phyloP scores from a whole-genome alignment of 2,888 invertebrate genomes.

The Chesias legatella region DNA sequence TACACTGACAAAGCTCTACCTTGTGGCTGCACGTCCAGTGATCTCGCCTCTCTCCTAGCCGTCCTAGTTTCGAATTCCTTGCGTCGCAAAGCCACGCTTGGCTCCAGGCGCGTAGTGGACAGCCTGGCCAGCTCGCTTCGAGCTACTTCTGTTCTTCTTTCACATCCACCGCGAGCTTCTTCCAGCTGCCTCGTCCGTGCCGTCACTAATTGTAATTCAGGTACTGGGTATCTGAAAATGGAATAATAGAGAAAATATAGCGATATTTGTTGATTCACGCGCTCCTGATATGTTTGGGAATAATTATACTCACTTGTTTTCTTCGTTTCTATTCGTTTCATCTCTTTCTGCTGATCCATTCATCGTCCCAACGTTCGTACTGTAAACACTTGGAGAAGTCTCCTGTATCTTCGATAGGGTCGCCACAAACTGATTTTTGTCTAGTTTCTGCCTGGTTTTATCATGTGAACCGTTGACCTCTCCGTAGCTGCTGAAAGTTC shows the following conservation, averaged over 20 bases:
- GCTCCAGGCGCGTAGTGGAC: constrained; percentile 84
- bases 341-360: constrained; percentile 69
- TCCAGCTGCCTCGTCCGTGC: constrained; percentile 88
- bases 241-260: too few relatives aligned
- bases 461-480: constrained; percentile 69
- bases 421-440: constrained; percentile 77
- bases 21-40: constrained; percentile 69
- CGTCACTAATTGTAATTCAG: constrained; percentile 84
- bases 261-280: too few relatives aligned
- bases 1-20: constrained; percentile 4
- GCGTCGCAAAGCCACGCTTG: constrained; percentile 86
- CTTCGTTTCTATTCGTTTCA: constrained; percentile 59
- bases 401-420: constrained; percentile 84
- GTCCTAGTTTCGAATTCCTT: constrained; percentile 85
- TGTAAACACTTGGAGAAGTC: constrained; percentile 70
- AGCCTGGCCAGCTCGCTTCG: constrained; percentile 84
- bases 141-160: constrained; percentile 83
- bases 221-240: constrained; percentile 59
- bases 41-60: constrained; percentile 64
- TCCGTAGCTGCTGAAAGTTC: constrained; percentile 69
- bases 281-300: too few relatives aligned
- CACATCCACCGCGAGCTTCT: constrained; percentile 81
- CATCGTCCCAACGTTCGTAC: constrained; percentile 55
- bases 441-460: constrained; percentile 62
- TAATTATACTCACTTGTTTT: constrained; percentile 57